A percentile compares a stretch with the other conserved stretches of the same genome.
These are phyloP conservation scores for Cephus cinctus DNA, from an alignment of 1,140 invertebrate species.

Conservation along the genomic window DNA sequence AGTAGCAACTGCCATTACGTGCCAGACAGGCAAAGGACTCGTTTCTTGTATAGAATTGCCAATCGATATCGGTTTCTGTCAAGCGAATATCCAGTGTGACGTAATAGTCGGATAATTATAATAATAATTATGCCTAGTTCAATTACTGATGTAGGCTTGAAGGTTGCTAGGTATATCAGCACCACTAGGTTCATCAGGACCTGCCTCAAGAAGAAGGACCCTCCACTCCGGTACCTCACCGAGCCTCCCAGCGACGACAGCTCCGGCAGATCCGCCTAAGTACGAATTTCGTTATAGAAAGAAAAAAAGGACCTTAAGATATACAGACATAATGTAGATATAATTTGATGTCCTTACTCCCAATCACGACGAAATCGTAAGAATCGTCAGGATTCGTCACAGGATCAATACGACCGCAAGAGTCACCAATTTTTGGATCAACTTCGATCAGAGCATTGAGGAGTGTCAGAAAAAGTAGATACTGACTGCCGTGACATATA, in stretches of 20 bases:
- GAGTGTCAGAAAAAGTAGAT: constrained; percentile 21
- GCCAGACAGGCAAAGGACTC: constrained; percentile 77
- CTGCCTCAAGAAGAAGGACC: constrained; percentile 61
- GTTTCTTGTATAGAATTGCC: constrained; percentile 86
- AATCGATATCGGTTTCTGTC: constrained; percentile 76
- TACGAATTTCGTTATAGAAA: background rate
- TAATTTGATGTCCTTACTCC: constrained; percentile 64
- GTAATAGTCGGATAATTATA: background rate
- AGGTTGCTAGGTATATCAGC: constrained; percentile 39
- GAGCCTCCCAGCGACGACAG: constrained; percentile 47
- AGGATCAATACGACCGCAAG: constrained; percentile 40
- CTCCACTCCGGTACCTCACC: constrained; percentile 48
- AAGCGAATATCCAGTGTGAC: constrained; percentile 37
- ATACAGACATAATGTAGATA: constrained; percentile 55
- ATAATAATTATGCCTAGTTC: background rate
- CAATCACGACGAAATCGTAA: constrained; percentile 81
- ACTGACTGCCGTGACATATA: constrained; percentile 19
- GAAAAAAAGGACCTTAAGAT: constrained; percentile 28
- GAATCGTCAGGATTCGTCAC: constrained; percentile 18
- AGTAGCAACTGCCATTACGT: constrained; percentile 44
- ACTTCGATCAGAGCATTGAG: constrained; percentile 48
- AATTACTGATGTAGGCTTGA: constrained; percentile 31
- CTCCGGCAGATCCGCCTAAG: constrained; percentile 46
- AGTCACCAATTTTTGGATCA: constrained; percentile 51
- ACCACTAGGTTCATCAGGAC: constrained; percentile 49